phyloP scores from a whole-genome alignment of 2,113 vertebrate genomes.

The Lampris megalopsis region DNA sequence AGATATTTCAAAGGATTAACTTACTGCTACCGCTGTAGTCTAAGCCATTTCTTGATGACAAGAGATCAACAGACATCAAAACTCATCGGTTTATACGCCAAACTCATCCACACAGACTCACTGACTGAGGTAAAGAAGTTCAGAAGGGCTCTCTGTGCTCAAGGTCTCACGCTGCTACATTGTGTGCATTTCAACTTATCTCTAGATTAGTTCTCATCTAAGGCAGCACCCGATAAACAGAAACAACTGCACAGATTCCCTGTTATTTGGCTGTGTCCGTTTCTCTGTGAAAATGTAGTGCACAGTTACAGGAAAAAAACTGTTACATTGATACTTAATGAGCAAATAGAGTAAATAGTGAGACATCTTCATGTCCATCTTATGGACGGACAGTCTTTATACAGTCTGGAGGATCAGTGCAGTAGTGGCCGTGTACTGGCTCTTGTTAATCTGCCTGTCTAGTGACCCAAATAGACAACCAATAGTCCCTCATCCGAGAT shows the following conservation, averaged over 20 bases:
- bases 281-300: not conserved
- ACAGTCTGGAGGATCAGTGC: not conserved
- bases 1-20: not conserved
- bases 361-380: not conserved
- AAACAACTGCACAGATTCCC: constrained; percentile 4
- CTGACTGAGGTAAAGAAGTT: not conserved
- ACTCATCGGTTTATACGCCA: not conserved
- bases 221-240: constrained; percentile 13
- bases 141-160: constrained; percentile 14
- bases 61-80: not conserved
- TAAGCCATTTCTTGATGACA: not conserved
- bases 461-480: constrained; percentile 62
- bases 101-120: not conserved
- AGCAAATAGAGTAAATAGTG: not conserved
- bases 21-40: not conserved
- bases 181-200: constrained; percentile 37
- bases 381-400: constrained; percentile 1
- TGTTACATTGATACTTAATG: too few relatives aligned
- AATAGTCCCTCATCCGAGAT: constrained; percentile 38
- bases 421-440: constrained; percentile 28
- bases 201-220: constrained; percentile 31
- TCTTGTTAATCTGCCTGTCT: constrained; percentile 57
- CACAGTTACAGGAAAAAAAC: not conserved
- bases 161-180: constrained; percentile 42
- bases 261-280: too few relatives aligned